Evolutionary conservation across 1,140 invertebrate genomes (phyloP).

Genomic region (Drosophila hydei): DNA sequence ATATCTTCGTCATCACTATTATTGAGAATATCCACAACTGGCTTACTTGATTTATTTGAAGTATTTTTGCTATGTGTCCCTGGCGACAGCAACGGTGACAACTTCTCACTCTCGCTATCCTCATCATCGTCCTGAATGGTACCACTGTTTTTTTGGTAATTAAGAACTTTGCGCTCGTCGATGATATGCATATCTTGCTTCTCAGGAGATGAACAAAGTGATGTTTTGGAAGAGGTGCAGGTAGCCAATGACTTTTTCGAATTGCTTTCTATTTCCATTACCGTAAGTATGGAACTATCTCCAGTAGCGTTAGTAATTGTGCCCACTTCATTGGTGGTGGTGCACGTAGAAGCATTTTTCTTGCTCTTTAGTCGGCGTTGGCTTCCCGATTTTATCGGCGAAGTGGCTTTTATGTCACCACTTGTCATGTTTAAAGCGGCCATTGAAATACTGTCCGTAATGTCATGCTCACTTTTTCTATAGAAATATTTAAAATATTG

Average conservation of each 20-base stretch:
- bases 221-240: conserved; percentile 43
- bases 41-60: conserved; percentile 62
- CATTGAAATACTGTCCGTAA: conserved; percentile 48
- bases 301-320: conserved; percentile 55
- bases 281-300: conserved; percentile 38
- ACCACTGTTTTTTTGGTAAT: conserved; percentile 33
- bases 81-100: conserved; percentile 89
- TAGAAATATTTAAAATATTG: background rate
- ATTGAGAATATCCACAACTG: conserved; percentile 53
- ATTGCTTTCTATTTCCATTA: conserved; percentile 63
- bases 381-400: conserved; percentile 68
- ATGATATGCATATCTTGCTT: conserved; percentile 76
- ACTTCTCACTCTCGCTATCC: conserved; percentile 92
- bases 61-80: conserved; percentile 73
- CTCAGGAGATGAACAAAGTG: conserved; percentile 29
- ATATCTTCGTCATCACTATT: conserved; percentile 38
- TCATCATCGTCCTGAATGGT: conserved; percentile 85
- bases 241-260: conserved; percentile 50
- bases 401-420: conserved; percentile 68
- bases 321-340: conserved; percentile 70
- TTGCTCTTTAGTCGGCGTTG: conserved; percentile 73
- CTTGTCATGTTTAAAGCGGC: conserved; percentile 56
- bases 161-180: conserved; percentile 68
- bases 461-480: conserved; percentile 53
- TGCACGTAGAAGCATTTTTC: conserved; percentile 76